phyloP scores from a whole-genome alignment of 2,888 invertebrate species.

The Asteroscopus sphinx region DNA sequence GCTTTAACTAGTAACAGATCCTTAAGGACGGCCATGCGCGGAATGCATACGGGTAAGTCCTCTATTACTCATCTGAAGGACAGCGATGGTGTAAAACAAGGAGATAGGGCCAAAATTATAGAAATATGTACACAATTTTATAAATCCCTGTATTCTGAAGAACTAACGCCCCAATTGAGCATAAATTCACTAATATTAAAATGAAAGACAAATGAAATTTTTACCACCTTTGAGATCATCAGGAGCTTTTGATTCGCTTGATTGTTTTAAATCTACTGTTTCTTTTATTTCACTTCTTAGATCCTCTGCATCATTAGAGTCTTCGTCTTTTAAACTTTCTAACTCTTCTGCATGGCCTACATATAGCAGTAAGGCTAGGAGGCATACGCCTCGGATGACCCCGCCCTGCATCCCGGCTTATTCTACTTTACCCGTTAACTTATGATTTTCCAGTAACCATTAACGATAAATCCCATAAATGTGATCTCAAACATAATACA shows the following conservation, averaged over 20 bases:
- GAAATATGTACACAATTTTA: too few species aligned
- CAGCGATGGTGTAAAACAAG: too few species aligned
- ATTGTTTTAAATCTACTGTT: conserved; percentile 11
- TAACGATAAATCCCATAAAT: conserved; percentile 22
- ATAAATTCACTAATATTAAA: too few species aligned
- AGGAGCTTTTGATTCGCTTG: conserved; percentile 21
- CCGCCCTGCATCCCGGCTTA: conserved; percentile 56
- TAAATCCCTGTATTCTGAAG: too few species aligned
- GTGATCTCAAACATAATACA: background rate
- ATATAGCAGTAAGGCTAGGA: conserved; percentile 59
- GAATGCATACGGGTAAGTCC: too few species aligned
- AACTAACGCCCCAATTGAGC: too few species aligned
- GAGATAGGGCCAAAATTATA: too few species aligned
- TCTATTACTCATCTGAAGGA: too few species aligned
- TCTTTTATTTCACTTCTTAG: conserved; percentile 6
- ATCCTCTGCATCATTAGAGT: conserved; percentile 3
- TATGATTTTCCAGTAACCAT: conserved; percentile 17
- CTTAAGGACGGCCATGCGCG: too few species aligned
- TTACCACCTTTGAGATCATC: conserved; percentile 61
- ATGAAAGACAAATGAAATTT: background rate
- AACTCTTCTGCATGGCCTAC: conserved; percentile 47
- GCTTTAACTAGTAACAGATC: too few species aligned
- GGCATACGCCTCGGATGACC: conserved; percentile 54
- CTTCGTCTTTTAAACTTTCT: conserved; percentile 28
- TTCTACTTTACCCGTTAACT: conserved; percentile 17